phyloP scores from a whole-genome alignment of 2,888 invertebrate species.

The Conomelus anceps region DNA sequence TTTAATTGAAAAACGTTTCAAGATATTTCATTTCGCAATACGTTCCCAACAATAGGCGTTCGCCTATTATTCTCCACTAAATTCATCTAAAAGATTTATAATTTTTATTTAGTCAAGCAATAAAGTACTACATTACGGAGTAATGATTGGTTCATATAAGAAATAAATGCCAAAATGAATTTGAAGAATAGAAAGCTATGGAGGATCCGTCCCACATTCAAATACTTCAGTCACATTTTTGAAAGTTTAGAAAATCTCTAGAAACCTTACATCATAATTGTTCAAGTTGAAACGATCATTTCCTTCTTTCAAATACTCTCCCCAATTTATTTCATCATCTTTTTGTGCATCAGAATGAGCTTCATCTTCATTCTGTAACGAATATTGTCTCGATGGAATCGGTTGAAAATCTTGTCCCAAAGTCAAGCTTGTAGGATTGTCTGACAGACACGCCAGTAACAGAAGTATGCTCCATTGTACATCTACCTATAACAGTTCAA shows the following conservation, averaged over 20 bases:
- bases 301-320: constrained; percentile 17
- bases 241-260: neutral
- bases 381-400: neutral
- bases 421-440: constrained; percentile 16
- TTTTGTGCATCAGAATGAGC: neutral
- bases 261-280: constrained; percentile 1
- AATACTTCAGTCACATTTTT: neutral
- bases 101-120: too few species aligned
- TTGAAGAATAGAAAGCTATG: neutral
- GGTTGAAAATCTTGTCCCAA: neutral
- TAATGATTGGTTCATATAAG: too few species aligned
- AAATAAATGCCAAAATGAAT: too few species aligned
- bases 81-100: too few species aligned
- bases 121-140: too few species aligned
- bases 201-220: neutral
- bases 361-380: neutral
- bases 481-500: neutral
- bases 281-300: neutral
- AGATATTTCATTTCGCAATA: too few species aligned
- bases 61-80: too few species aligned
- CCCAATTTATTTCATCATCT: constrained; percentile 18
- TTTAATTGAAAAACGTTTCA: too few species aligned
- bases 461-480: constrained; percentile 18
- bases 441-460: constrained; percentile 8
- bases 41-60: too few species aligned